Evolutionary conservation across 2,888 invertebrate species (phyloP).

Genomic region (Drosophila antonietae): DNA sequence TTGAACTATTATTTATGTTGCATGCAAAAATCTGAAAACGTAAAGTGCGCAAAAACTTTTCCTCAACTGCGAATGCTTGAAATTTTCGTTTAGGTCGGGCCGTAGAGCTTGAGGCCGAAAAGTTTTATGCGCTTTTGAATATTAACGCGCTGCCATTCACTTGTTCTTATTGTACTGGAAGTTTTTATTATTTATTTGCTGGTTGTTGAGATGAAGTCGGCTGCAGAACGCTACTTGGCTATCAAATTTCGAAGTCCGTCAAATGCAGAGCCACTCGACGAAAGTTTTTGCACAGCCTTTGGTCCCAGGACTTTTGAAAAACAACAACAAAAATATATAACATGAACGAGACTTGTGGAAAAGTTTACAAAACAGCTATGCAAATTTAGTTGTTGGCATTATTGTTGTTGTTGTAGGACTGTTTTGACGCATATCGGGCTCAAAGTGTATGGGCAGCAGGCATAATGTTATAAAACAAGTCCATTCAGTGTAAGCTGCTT

Average conservation of each 20-base stretch:
- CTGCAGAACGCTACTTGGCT: slow-evolving; percentile 33
- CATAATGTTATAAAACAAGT: slow-evolving; percentile 1
- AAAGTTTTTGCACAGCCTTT: slow-evolving; percentile 29
- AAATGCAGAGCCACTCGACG: slow-evolving; percentile 48
- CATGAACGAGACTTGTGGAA: slow-evolving; percentile 33
- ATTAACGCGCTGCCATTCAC: slow-evolving; percentile 37
- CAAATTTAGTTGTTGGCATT: slow-evolving; percentile 20
- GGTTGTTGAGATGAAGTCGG: slow-evolving; percentile 31
- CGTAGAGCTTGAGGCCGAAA: slow-evolving; percentile 32
- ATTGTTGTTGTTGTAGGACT: slow-evolving; percentile 5
- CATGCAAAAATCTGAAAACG: slow-evolving; percentile 30
- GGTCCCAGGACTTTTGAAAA: slow-evolving; percentile 7
- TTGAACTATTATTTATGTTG: slow-evolving; percentile 55
- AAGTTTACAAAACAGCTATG: slow-evolving; percentile 45
- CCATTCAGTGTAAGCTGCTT: slow-evolving; percentile 13
- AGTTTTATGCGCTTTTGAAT: slow-evolving; percentile 57
- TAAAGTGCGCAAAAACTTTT: slow-evolving; percentile 49
- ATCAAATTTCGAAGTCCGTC: slow-evolving; percentile 63
- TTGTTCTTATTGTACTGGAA: slow-evolving; percentile 6
- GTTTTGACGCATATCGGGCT: slow-evolving; percentile 54
- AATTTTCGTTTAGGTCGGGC: slow-evolving; percentile 48
- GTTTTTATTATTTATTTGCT: background rate
- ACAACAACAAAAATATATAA: slow-evolving; percentile 35
- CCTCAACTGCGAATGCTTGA: slow-evolving; percentile 52
- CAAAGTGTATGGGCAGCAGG: slow-evolving; percentile 36